Conservation (phyloP, 1,140 invertebrate genomes). For the Bombus superbus region DNA sequence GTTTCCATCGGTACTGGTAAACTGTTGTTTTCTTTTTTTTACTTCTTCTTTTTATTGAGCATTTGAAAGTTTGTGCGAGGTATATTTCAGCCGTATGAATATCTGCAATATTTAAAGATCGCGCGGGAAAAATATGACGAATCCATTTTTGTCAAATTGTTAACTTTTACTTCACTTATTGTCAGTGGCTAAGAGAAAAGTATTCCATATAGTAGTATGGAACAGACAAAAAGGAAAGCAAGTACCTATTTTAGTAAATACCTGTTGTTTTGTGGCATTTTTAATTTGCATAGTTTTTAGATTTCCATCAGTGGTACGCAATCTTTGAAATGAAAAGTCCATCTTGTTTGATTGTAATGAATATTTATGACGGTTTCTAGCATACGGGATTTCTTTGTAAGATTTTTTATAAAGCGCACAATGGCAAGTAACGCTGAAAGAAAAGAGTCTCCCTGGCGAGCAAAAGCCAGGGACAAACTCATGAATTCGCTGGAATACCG, state of each 20-base stretch:
- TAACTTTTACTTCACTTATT: too few relatives aligned
- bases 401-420: neutral
- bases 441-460: neutral
- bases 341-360: neutral
- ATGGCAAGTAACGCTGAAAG: neutral
- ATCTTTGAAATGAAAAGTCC: neutral
- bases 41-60: neutral
- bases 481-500: neutral
- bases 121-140: neutral
- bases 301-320: neutral
- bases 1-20: too few relatives aligned
- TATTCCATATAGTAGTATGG: too few relatives aligned
- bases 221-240: neutral
- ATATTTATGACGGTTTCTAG: neutral
- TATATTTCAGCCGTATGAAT: neutral
- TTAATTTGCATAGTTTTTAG: neutral
- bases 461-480: neutral
- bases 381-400: neutral
- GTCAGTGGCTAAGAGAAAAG: too few relatives aligned
- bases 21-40: neutral
- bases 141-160: too few relatives aligned
- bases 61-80: neutral
- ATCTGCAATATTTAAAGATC: neutral
- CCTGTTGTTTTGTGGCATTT: neutral
- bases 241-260: neutral